Evolutionary conservation across 2,113 vertebrate genomes (phyloP).

Genomic region (Loxodonta africana): DNA sequence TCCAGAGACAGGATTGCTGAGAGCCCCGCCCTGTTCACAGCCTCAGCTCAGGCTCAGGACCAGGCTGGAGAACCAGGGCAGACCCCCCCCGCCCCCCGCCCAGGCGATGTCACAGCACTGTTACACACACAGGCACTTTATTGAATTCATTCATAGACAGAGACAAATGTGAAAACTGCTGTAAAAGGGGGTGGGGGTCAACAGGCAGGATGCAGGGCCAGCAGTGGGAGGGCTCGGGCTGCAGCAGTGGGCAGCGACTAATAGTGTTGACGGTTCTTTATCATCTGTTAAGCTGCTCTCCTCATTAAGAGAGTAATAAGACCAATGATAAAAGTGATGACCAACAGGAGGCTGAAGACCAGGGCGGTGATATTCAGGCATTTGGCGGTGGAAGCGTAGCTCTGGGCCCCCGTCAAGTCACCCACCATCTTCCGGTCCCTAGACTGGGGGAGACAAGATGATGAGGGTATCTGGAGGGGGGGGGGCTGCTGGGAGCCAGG

Average conservation of each 20-base stretch:
- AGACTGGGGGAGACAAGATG: constrained; percentile 87
- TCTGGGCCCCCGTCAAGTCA: constrained; percentile 91
- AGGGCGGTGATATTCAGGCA: constrained; percentile 91
- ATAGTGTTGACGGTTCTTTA: not conserved
- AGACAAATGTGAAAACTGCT: not conserved
- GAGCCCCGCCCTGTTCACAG: no score
- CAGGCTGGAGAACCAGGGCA: no score
- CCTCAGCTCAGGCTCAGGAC: no score
- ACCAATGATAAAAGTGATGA: not conserved
- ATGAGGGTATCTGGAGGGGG: not conserved
- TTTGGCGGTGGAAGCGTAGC: constrained; percentile 92
- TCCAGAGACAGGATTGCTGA: no score
- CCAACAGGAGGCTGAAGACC: constrained; percentile 60
- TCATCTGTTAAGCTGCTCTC: not conserved
- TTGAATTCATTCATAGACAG: not conserved
- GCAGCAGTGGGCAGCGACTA: not conserved
- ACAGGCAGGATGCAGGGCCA: not conserved
- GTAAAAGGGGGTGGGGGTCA: not conserved
- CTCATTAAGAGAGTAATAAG: not conserved
- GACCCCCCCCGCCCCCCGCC: no score
- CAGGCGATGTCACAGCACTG: not conserved
- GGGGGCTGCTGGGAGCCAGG: not conserved
- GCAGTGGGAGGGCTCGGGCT: no score
- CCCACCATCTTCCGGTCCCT: not conserved
- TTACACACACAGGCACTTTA: not conserved